A percentile compares a stretch with the other conserved stretches of the same genome.
Conservation (phyloP, 2,888 invertebrate genomes). For the Isoperla grammatica region DNA sequence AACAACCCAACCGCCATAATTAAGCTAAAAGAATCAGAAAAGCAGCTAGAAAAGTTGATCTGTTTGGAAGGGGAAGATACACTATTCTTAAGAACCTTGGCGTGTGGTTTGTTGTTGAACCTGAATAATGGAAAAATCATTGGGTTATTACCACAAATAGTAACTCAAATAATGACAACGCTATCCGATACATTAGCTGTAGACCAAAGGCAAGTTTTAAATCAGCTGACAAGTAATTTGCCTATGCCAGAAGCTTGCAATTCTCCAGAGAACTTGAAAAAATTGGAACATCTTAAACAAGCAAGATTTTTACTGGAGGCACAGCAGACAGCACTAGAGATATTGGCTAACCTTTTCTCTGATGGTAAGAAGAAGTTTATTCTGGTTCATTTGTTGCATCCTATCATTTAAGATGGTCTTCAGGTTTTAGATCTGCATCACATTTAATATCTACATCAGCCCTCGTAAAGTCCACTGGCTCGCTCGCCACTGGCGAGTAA, state of each 20-base stretch:
- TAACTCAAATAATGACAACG: slow-evolving; percentile 46
- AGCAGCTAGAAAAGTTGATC: slow-evolving; percentile 22
- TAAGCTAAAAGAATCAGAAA: slow-evolving; percentile 48
- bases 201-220: slow-evolving; percentile 50
- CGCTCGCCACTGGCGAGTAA: too few species aligned
- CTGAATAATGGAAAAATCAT: slow-evolving; percentile 17
- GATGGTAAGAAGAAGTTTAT: slow-evolving; percentile 48
- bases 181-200: slow-evolving; percentile 50
- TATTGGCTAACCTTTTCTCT: slow-evolving; percentile 64
- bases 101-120: slow-evolving; percentile 45
- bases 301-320: slow-evolving; percentile 52
- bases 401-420: too few species aligned
- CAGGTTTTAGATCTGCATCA: too few species aligned
- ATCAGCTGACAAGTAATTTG: slow-evolving; percentile 47
- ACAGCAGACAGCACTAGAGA: slow-evolving; percentile 63
- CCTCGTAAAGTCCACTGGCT: too few species aligned
- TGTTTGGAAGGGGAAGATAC: slow-evolving; percentile 38
- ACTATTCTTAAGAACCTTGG: slow-evolving; percentile 50
- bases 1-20: slow-evolving; percentile 57
- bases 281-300: slow-evolving; percentile 46
- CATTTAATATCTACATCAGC: too few species aligned
- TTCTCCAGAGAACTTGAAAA: slow-evolving; percentile 45
- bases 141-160: slow-evolving; percentile 25
- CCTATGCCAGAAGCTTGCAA: slow-evolving; percentile 46
- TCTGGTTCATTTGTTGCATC: not conserved